Conservation (phyloP, 2,888 invertebrate genomes). For the Spisula subtruncata region DNA sequence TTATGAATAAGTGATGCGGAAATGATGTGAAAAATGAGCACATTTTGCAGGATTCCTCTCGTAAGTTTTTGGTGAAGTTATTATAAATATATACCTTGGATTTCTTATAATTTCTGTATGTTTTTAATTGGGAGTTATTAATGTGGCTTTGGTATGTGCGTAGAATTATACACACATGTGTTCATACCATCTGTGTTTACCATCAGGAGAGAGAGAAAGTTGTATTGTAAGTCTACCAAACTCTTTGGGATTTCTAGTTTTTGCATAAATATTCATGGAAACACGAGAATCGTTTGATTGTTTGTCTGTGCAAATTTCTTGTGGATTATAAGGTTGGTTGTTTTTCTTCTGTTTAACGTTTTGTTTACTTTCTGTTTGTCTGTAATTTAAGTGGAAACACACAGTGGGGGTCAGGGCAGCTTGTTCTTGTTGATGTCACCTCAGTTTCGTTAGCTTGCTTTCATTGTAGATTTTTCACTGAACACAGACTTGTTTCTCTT, state of each 20-base stretch:
- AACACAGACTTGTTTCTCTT: no score
- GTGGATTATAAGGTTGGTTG: not conserved
- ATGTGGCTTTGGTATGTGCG: not conserved
- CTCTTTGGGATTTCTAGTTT: constrained; percentile 19
- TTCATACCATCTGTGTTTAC: constrained; percentile 20
- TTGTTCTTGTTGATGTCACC: no score
- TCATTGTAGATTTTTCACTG: no score
- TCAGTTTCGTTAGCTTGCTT: no score
- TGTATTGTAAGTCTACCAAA: not conserved
- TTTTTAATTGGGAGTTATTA: constrained; percentile 22
- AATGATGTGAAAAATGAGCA: constrained; percentile 26
- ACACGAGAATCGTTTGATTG: not conserved
- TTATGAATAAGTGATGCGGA: not conserved
- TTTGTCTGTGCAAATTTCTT: not conserved
- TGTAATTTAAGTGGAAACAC: not conserved
- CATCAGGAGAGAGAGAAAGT: not conserved
- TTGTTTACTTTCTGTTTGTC: not conserved
- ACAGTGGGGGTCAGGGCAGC: not conserved
- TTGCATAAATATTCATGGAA: not conserved
- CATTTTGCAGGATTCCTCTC: not conserved
- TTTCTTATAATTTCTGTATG: not conserved
- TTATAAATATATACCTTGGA: not conserved
- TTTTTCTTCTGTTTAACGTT: not conserved
- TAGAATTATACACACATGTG: constrained; percentile 7
- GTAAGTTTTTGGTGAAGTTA: constrained; percentile 12